Evolutionary conservation across 2,888 invertebrate species (phyloP).

Genomic region (Conistra vaccinii): DNA sequence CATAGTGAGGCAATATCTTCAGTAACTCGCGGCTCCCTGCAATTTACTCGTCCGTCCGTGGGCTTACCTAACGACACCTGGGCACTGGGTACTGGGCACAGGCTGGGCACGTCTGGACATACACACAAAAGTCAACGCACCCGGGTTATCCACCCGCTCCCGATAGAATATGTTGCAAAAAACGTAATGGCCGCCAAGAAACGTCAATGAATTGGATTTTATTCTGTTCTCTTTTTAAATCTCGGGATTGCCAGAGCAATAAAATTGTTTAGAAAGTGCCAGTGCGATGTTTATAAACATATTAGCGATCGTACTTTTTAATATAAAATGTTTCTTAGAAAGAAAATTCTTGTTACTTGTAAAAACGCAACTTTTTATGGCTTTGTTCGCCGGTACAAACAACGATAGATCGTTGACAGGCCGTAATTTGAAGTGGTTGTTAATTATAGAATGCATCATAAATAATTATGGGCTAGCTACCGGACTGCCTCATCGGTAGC

Average conservation of each 20-base stretch:
- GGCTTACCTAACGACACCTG: constrained; percentile 51
- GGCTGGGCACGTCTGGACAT: constrained; percentile 44
- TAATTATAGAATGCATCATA: constrained; percentile 62
- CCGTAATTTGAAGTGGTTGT: constrained; percentile 57
- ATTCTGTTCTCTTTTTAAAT: constrained; percentile 36
- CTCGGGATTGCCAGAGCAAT: constrained; percentile 20
- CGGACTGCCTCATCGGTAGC: constrained; percentile 45
- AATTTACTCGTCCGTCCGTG: constrained; percentile 55
- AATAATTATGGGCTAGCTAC: constrained; percentile 56
- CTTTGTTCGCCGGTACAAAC: constrained; percentile 15
- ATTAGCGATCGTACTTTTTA: constrained; percentile 21
- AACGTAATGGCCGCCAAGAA: constrained; percentile 54
- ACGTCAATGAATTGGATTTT: constrained; percentile 57
- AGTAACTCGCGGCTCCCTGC: constrained; percentile 51
- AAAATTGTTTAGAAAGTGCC: constrained; percentile 22
- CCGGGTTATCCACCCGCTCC: constrained; percentile 62
- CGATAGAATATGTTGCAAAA: constrained; percentile 61
- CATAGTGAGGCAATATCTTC: constrained; percentile 50
- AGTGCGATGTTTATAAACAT: constrained; percentile 16
- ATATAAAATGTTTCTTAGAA: constrained; percentile 4
- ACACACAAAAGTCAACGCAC: constrained; percentile 64
- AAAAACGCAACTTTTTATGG: constrained; percentile 36
- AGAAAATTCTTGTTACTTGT: constrained; percentile 24
- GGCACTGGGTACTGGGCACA: constrained; percentile 46
- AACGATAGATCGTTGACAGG: constrained; percentile 53